phyloP scores from a whole-genome alignment of 1,140 invertebrate genomes.

The Chlorops oryzae region DNA sequence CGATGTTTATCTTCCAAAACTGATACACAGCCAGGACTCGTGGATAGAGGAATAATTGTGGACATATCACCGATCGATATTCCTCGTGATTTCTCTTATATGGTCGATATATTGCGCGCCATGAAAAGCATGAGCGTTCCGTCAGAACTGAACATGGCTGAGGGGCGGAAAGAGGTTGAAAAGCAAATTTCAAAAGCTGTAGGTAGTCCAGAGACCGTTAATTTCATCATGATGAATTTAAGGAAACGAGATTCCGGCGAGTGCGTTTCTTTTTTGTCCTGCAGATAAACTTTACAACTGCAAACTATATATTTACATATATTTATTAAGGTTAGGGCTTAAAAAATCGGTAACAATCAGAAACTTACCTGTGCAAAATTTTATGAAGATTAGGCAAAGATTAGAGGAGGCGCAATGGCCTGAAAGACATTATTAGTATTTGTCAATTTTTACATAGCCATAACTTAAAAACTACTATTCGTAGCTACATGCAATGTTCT shows the following conservation, averaged over 20 bases:
- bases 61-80: constrained; percentile 74
- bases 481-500: too few relatives aligned
- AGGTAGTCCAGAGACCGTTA: constrained; percentile 48
- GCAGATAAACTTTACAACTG: too few relatives aligned
- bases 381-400: too few relatives aligned
- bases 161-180: constrained; percentile 58
- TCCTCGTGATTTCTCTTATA: constrained; percentile 57
- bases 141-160: constrained; percentile 56
- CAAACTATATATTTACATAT: too few relatives aligned
- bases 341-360: too few relatives aligned
- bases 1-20: not conserved
- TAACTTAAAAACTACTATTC: too few relatives aligned
- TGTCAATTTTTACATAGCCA: too few relatives aligned
- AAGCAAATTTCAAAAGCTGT: constrained; percentile 50
- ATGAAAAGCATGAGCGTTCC: constrained; percentile 59
- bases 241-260: constrained; percentile 25
- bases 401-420: too few relatives aligned
- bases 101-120: constrained; percentile 60
- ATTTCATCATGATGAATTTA: constrained; percentile 53
- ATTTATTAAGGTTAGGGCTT: too few relatives aligned
- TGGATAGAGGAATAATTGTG: constrained; percentile 73
- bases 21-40: constrained; percentile 64
- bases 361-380: too few relatives aligned
- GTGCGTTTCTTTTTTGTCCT: constrained; percentile 17
- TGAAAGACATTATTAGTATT: too few relatives aligned